A percentile compares a stretch with the other conserved stretches of the same genome.
Conservation (phyloP, 2,113 vertebrate genomes). For the Theristicus caerulescens region DNA sequence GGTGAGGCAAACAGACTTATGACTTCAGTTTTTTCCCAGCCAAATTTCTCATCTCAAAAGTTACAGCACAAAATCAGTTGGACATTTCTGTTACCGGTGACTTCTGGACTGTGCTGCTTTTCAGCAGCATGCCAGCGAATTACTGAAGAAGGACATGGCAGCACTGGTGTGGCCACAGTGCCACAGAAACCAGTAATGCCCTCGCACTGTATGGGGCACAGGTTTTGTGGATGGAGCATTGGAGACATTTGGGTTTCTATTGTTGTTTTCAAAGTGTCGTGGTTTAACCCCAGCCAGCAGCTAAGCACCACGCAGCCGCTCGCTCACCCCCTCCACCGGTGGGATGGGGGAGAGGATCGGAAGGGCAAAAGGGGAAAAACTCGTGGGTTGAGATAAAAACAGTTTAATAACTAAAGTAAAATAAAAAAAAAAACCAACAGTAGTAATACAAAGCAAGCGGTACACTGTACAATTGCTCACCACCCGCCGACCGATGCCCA, state of each 20-base stretch:
- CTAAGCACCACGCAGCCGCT: too few species aligned
- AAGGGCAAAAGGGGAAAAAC: too few species aligned
- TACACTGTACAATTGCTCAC: too few species aligned
- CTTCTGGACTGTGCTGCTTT: background rate
- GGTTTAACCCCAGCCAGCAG: too few species aligned
- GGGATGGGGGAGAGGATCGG: too few species aligned
- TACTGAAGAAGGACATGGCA: background rate
- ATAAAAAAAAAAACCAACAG: too few species aligned
- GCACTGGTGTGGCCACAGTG: background rate
- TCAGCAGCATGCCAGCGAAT: rapidly evolving
- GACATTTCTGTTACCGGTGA: background rate
- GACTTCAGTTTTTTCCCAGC: background rate
- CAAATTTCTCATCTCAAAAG: slow-evolving; percentile 23
- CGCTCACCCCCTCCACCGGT: too few species aligned
- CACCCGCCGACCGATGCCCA: too few species aligned
- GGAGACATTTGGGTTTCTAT: rapidly evolving
- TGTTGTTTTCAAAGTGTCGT: background rate
- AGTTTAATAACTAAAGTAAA: too few species aligned
- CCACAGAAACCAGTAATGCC: background rate
- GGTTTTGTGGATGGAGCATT: background rate
- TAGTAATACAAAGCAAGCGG: too few species aligned
- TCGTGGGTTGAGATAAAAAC: too few species aligned
- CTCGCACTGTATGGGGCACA: background rate
- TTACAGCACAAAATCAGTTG: slow-evolving; percentile 34
- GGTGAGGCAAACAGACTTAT: slow-evolving; percentile 55